A percentile compares a stretch with the other conserved stretches of the same genome.
Evolutionary conservation across 2,888 invertebrate genomes (phyloP).

Genomic region (Ormia ochracea): DNA sequence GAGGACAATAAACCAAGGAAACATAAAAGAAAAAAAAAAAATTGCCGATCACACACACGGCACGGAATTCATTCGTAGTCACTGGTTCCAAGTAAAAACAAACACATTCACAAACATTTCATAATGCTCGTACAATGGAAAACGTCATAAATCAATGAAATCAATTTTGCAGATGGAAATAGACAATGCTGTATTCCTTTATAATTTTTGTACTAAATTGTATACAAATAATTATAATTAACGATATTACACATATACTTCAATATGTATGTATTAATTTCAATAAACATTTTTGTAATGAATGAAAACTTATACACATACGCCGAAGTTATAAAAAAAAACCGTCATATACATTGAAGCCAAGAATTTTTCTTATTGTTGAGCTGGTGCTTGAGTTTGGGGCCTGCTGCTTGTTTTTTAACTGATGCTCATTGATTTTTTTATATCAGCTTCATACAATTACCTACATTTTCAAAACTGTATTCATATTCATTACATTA

Average conservation of each 20-base stretch:
- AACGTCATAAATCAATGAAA: constrained; percentile 45
- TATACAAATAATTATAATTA: not conserved
- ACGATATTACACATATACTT: too few species aligned
- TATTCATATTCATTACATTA: not conserved
- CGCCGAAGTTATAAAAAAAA: constrained; percentile 12
- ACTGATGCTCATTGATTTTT: constrained; percentile 60
- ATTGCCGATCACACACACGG: constrained; percentile 9
- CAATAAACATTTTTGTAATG: constrained; percentile 3
- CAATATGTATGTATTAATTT: not conserved
- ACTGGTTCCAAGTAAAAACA: not conserved
- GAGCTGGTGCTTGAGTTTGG: constrained; percentile 43
- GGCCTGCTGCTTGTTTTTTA: constrained; percentile 48
- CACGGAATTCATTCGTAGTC: constrained; percentile 17
- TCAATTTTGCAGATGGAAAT: constrained; percentile 25
- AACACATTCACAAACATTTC: not conserved
- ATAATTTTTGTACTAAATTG: not conserved
- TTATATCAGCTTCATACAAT: constrained; percentile 6
- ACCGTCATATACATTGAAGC: constrained; percentile 31
- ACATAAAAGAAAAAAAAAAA: too few species aligned
- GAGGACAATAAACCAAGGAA: constrained; percentile 9
- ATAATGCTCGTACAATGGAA: not conserved
- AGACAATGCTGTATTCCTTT: not conserved
- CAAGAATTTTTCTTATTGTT: constrained; percentile 59
- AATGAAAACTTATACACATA: constrained; percentile 2
- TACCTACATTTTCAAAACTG: not conserved